Percentiles rank a stretch among this genome's conserved stretches.
Evolutionary conservation across 2,797 vertebrate species (phyloP).

Genomic region (Molossus alvarezi): DNA sequence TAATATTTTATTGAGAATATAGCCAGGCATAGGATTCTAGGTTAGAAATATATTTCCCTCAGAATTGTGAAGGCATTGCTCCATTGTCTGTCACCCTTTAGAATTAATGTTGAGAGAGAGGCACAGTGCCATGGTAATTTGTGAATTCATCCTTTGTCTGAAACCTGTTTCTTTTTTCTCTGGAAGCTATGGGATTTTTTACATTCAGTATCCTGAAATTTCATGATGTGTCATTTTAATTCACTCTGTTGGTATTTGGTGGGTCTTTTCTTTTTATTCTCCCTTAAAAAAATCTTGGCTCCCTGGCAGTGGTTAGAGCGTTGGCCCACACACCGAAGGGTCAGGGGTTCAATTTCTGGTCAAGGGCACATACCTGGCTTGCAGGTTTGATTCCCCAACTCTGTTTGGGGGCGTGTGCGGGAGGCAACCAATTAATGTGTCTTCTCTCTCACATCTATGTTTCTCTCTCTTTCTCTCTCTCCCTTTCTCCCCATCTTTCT

Average conservation of each 20-base stretch:
- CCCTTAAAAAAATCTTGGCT: neutral
- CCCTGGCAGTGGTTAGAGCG: too few relatives aligned
- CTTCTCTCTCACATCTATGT: too few relatives aligned
- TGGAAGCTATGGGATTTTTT: neutral
- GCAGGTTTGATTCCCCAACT: too few relatives aligned
- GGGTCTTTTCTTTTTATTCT: neutral
- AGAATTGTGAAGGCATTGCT: neutral
- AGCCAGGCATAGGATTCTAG: neutral
- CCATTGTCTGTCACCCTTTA: neutral
- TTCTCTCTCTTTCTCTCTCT: too few relatives aligned
- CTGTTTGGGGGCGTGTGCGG: too few relatives aligned
- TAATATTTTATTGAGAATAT: slow-evolving; percentile 24
- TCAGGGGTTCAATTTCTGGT: too few relatives aligned
- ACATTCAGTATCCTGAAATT: neutral
- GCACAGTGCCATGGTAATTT: neutral
- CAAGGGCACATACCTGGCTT: too few relatives aligned
- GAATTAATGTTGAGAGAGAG: neutral
- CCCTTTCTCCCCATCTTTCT: too few relatives aligned
- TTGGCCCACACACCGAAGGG: too few relatives aligned
- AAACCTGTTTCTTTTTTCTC: neutral
- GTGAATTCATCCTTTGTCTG: slow-evolving; percentile 4
- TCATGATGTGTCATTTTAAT: neutral
- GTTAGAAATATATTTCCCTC: neutral
- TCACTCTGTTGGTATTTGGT: neutral
- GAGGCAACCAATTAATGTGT: too few relatives aligned